These are phyloP conservation scores for Cepaea nemoralis DNA, from an alignment of 1,140 invertebrate species.

Conservation along the genomic window DNA sequence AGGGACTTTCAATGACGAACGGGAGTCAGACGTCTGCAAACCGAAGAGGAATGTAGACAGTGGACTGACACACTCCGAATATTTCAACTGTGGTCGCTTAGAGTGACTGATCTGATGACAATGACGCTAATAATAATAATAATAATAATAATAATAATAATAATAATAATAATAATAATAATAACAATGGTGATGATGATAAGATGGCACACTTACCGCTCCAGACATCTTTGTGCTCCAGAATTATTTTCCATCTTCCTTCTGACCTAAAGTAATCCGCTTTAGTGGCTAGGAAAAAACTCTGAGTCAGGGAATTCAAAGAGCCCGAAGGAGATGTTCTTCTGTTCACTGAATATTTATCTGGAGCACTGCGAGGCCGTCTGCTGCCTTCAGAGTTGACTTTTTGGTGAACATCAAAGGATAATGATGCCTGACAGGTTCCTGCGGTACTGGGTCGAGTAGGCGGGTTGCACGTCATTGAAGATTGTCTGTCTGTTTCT, in stretches of 20 bases:
- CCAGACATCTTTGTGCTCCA: constrained; percentile 60
- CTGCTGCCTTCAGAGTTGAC: constrained; percentile 7
- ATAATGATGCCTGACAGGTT: neutral
- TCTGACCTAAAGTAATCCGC: constrained; percentile 63
- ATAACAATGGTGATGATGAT: neutral
- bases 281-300: constrained; percentile 63
- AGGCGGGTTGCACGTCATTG: constrained; percentile 5
- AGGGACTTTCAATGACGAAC: too few species aligned
- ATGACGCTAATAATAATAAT: too few species aligned
- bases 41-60: too few species aligned
- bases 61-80: too few species aligned
- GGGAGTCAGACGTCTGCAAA: too few species aligned
- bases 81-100: too few species aligned
- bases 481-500: neutral
- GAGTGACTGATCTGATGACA: too few species aligned
- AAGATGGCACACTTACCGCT: constrained; percentile 54
- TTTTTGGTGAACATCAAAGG: constrained; percentile 31
- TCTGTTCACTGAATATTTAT: constrained; percentile 19
- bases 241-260: constrained; percentile 58
- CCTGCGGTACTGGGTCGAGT: neutral
- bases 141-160: too few species aligned
- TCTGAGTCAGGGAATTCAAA: constrained; percentile 59
- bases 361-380: constrained; percentile 54
- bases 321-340: constrained; percentile 48
- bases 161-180: neutral